Base-by-base conservation (phyloP, 2,797 vertebrate species). In the Pangasius larnaudii region DNA sequence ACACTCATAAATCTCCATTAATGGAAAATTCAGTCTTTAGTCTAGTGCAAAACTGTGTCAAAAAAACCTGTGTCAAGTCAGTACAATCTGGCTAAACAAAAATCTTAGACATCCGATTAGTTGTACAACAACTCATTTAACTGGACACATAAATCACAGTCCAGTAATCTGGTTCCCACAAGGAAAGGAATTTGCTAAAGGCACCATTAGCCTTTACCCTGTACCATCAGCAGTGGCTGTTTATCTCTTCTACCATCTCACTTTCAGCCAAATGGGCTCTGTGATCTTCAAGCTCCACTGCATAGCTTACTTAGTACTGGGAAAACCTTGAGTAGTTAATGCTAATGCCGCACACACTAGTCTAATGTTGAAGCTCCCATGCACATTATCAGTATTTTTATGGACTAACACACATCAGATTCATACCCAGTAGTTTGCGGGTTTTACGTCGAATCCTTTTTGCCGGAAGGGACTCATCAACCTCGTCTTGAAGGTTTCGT, bases 391-490 rank as follows among this genome's bases (percentile, higher is more conserved):
- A 74, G 27, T 16, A 56, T 46, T 16, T 74, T 5, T 16, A 36
- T 33, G 10, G 36, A 27, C 18, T 33, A 78, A 71, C 9, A 19
- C 42, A 46, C 1, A 36, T 13, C 22, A 19, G n/a, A 33, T 56
- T 80, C 69, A 63, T 90, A 90, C 88, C 87, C 14, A 85, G 11
- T 42, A 74, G 65, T 79, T 65, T 86, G 8, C 10, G 65, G 18
- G 56, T 19, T 78, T 89, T 91, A 36, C 84, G 84, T 2, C 91
- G 86, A 33, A 13, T 33, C 51, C 91, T 84, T 87, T 92, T 92
- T 42, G 85, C 9, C 9, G 85, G 85, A 30, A 72, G 19, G 19
- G 79, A 36, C 10, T 65, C 18, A 16, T 58, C 84, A 24, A 61
- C 8, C 1, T 22, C 74, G 0, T 92, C 85, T 49, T 79, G 14